Evolutionary conservation across 2,797 vertebrate species (phyloP).

Genomic region (Eutrigla gurnardus): DNA sequence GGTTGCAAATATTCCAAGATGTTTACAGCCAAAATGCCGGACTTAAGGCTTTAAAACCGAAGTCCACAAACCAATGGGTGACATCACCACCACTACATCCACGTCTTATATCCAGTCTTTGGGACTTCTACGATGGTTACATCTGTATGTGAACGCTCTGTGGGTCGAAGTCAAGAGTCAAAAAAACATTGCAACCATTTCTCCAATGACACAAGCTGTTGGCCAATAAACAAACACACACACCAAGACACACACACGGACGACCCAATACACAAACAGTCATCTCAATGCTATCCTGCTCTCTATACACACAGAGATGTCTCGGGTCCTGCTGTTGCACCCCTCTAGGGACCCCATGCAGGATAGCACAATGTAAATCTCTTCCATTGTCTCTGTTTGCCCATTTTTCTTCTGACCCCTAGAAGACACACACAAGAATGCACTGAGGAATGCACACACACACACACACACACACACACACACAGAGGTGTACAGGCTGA

Average conservation of each 20-base stretch:
- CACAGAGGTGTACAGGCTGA: constrained; percentile 31
- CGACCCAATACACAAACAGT: background rate
- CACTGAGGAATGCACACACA: too few relatives aligned
- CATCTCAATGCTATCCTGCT: background rate
- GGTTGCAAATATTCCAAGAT: too few relatives aligned
- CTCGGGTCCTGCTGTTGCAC: constrained; percentile 49
- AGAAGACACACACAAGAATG: constrained; percentile 49
- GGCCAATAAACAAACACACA: background rate
- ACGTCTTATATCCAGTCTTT: too few relatives aligned
- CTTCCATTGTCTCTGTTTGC: constrained; percentile 75
- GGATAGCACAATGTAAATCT: constrained; percentile 74
- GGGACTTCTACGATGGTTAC: constrained; percentile 10
- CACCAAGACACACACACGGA: background rate
- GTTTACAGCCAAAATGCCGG: too few relatives aligned
- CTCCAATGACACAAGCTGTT: constrained; percentile 28
- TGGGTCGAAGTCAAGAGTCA: constrained; percentile 28
- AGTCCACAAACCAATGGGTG: too few relatives aligned
- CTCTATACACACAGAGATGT: constrained; percentile 37
- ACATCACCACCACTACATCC: too few relatives aligned
- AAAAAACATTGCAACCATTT: constrained; percentile 7
- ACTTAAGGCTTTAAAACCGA: too few relatives aligned
- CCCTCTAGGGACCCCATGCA: constrained; percentile 57
- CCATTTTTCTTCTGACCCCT: constrained; percentile 73
- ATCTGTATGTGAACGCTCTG: constrained; percentile 19
- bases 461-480: constrained; percentile 10